Evolutionary conservation across 2,113 vertebrate genomes (phyloP), one percentile per base, ranked within the genome.

Genomic region (Rostratula benghalensis): DNA sequence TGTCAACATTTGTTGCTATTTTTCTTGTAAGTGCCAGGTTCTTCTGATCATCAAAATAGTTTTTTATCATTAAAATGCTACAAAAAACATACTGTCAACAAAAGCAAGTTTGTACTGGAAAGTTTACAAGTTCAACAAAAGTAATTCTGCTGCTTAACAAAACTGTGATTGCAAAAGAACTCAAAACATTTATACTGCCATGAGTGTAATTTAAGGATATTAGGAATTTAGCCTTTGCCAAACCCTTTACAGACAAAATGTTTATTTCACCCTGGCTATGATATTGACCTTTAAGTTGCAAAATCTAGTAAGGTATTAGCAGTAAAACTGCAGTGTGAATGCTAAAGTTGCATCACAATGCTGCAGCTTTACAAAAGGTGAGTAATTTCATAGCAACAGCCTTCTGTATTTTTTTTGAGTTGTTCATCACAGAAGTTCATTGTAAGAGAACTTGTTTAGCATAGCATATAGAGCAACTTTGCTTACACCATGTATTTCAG

Each of bases 141-240:
- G 80, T 85, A 95, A 94, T 84, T 59, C 83, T 89, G 77, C 89
- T 6, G 65, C 89, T 96, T 95, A 94, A 91, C 80, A 94, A 94
- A 95, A 89, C 83, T 54, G 57, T 82, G 95, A 97, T 93, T 93
- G 94, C 92, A 95, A 94, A 93, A 94, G 96, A 95, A 95, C 86
- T 92, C 89, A 92, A 95, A 97, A 92, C 81, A 96, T 96, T 95
- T 89, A 30, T 69, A 30, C 54, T 93, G 83, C 91, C 77, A 79
- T 46, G 70, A 93, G 54, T 59, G 61, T 39, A 93, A 87, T 87
- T 89, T 87, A 92, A 94, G 95, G 94, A 73, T 92, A 87, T 87
- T 65, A 65, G 63, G 63, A 65, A 65, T 33, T 73, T 85, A 94
- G 61, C 57, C 76, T 91, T 61, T 82, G 50, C n/a, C 84, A 85